Evolutionary conservation across 2,888 invertebrate species (phyloP), one percentile per base, ranked within the genome.

Genomic region (Tuta absoluta): DNA sequence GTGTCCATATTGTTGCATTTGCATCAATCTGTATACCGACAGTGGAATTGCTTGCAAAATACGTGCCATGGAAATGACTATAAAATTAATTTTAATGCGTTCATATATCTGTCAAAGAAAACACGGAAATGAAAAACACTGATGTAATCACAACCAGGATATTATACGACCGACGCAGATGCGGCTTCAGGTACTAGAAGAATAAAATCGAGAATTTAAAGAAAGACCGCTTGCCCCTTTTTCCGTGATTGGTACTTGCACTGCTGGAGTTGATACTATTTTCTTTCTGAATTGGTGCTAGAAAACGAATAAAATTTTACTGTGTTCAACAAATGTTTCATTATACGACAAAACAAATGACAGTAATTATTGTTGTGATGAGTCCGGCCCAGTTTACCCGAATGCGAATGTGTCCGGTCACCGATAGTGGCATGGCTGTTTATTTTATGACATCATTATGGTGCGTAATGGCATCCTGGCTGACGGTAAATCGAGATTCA

Each of bases 41-140:
- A 37, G 23, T 14, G 59, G 60, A 64, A 64, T 48, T 17, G 37
- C 14, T 37, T 33, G 57, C 33, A 17, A 57, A 45, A 33, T 33
- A 33, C 33, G 33, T 10, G 33, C 33, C 1, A n/a, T 33, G 33
- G 2, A 48, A 48, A 48, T 23, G 8, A 65, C 62, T 63, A 63
- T 63, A 41, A 28, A 51, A 63, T 59, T 59, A 28, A 17, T 60
- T 63, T 60, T 57, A 45, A 63, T 17, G n/a, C 57, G 10, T 10
- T 7, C 28, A 41, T 58, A 61, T 65, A 58, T 12, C 53, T 59
- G 62, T 56, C 63, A 62, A 67, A 66, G 67, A 68, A 67, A 66
- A 64, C 69, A 71, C 66, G 67, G 69, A 71, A 73, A 68, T 69
- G 66, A 71, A 73, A 69, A 64, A 66, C 68, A 59, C 53, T 51